A percentile compares a stretch with the other conserved stretches of the same genome.
Conservation (phyloP, 2,888 invertebrate species). For the Leptopterna dolabrata region DNA sequence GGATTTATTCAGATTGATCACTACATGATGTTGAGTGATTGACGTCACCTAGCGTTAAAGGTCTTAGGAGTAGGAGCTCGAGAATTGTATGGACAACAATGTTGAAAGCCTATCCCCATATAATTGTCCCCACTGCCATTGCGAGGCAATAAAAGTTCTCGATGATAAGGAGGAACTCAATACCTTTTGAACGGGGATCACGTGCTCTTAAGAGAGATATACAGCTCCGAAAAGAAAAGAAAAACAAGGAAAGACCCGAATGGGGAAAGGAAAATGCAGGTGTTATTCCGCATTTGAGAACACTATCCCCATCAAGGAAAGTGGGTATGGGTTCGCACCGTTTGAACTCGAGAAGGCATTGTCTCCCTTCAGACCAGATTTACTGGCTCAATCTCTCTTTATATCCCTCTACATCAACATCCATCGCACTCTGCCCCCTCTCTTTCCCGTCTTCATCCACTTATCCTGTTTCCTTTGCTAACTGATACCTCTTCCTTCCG, state of each 20-base stretch:
- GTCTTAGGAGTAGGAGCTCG: no score
- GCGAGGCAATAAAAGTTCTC: neutral
- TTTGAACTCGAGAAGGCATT: conserved; percentile 44
- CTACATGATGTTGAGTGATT: no score
- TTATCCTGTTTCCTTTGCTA: conserved; percentile 54
- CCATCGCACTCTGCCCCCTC: conserved; percentile 24
- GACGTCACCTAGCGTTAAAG: no score
- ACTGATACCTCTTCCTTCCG: conserved; percentile 47
- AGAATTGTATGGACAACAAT: neutral
- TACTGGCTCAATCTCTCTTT: conserved; percentile 55
- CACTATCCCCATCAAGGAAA: conserved; percentile 20
- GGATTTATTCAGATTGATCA: no score
- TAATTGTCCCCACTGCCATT: neutral
- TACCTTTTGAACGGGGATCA: conserved; percentile 6
- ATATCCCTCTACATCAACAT: conserved; percentile 54
- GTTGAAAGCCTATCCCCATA: neutral
- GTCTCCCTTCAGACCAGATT: conserved; percentile 53
- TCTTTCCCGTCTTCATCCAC: conserved; percentile 14
- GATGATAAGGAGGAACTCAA: neutral
- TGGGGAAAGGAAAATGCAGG: conserved; percentile 33
- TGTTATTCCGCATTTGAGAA: conserved; percentile 43
- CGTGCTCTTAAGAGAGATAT: conserved; percentile 29
- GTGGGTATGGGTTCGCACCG: conserved; percentile 20
- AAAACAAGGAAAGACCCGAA: neutral
- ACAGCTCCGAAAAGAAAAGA: neutral